These are phyloP conservation scores for Gisinianus flammeolus DNA, from an alignment of 2,888 invertebrate genomes.

Conservation along the genomic window DNA sequence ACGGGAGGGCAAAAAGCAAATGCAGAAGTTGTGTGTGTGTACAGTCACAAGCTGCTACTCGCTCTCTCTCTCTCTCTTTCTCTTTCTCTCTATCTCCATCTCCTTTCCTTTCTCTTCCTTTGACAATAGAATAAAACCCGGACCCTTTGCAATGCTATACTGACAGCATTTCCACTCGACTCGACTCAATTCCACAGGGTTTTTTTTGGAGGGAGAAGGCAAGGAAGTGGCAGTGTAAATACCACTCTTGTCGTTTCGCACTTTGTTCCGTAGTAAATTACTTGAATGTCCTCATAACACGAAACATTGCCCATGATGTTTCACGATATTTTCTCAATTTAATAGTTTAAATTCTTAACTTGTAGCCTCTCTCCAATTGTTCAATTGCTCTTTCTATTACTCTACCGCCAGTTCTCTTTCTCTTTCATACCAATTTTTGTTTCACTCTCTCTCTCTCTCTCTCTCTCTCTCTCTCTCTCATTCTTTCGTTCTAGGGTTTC, in stretches of 20 bases:
- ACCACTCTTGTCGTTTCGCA: conserved; percentile 13
- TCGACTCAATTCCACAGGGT: background rate
- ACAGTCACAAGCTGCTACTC: too few species aligned
- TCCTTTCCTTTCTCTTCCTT: background rate
- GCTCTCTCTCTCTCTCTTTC: background rate
- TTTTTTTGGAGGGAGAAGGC: background rate
- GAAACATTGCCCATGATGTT: conserved; percentile 33
- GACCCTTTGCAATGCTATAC: background rate
- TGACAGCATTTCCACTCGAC: background rate
- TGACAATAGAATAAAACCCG: background rate
- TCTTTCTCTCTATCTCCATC: background rate
- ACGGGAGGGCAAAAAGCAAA: background rate
- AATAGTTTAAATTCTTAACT: conserved; percentile 26
- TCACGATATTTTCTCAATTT: conserved; percentile 21
- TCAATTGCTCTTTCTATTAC: background rate
- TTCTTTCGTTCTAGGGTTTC: background rate
- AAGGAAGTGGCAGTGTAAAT: background rate
- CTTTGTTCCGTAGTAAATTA: conserved; percentile 37
- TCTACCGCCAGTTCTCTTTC: background rate
- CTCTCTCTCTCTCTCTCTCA: background rate
- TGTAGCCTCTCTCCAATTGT: background rate
- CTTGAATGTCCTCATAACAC: conserved; percentile 37
- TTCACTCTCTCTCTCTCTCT: background rate
- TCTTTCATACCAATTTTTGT: background rate
- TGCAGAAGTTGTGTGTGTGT: background rate